A percentile compares a stretch with the other conserved stretches of the same genome.
Evolutionary conservation across 2,113 vertebrate genomes (phyloP).

Genomic region (Centrocercus urophasianus): DNA sequence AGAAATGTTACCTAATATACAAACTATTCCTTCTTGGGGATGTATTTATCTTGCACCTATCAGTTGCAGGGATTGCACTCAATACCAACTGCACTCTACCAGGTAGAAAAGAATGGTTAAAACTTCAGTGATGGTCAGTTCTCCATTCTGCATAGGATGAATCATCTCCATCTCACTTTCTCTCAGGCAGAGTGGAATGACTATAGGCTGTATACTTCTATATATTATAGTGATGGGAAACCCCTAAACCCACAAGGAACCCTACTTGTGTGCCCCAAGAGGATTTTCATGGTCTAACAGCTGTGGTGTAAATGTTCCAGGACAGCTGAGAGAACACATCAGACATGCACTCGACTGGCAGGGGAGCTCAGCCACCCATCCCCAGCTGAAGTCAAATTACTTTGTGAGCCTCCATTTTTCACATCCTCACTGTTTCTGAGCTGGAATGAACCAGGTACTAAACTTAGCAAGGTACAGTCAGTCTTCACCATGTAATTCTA

Average conservation of each 20-base stretch:
- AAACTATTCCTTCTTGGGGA: not conserved
- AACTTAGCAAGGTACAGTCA: not conserved
- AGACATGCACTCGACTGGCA: not conserved
- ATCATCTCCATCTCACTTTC: conserved; percentile 48
- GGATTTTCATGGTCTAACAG: not conserved
- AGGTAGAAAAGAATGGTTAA: conserved; percentile 22
- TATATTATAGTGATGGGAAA: not conserved
- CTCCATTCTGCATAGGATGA: not conserved
- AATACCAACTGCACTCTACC: conserved; percentile 22
- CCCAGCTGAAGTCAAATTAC: not conserved
- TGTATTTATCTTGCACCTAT: conserved; percentile 20
- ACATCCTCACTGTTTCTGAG: not conserved
- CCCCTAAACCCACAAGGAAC: not conserved
- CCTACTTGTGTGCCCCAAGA: not conserved
- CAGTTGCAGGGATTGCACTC: conserved; percentile 15
- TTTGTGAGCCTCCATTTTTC: not conserved
- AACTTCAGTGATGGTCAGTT: not conserved
- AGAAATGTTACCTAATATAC: too few species aligned
- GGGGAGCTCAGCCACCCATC: not conserved
- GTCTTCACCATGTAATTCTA: not conserved
- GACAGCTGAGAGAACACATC: not conserved
- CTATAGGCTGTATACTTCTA: not conserved
- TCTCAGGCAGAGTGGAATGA: not conserved
- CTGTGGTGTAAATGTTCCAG: not conserved
- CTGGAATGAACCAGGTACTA: not conserved